Base-by-base conservation (phyloP, 2,797 vertebrate genomes). In the Anguilla pacifica region DNA sequence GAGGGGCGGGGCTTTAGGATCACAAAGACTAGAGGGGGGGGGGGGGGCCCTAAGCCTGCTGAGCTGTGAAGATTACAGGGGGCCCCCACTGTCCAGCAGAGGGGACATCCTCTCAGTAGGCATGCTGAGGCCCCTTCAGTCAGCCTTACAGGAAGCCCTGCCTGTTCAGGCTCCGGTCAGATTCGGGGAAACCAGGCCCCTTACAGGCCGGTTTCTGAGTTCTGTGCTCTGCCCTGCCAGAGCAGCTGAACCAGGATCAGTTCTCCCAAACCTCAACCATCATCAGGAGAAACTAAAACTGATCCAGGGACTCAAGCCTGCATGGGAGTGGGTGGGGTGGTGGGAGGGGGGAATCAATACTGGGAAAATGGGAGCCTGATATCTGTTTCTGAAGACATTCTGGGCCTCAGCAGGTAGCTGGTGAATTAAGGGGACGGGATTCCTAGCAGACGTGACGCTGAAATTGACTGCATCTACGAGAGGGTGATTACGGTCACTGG, bases 61-160 rank as follows among this genome's bases (percentile, higher is more conserved):
- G 91, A 53, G 91, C 84, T 74, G 67, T 67, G 28, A 51, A 86
- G 90, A 90, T 90, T 59, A 88, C 89, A 86, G 77, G 88, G 89
- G 87, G 86, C 91, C 87, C 72, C 84, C 89, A 1, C 82, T 86
- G 87, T 86, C 57, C 88, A 83, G 25, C 86, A 84, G 85, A 72
- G 86, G 83, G 77, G 43, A 25, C 74, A 22, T 39, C 2, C 72
- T 72, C 82, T 87, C 89, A 49, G 87, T 79, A 6, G 89, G 90
- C 67, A 49, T 35, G 87, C 88, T 87, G 77, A 89, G 89, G 88
- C 85, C 88, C 46, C 85, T 31, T 83, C 49, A 85, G 22, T 61
- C 86, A 86, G 85, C 59, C 89, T 61, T 25, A 2, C 49, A 28
- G 83, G 59, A 87, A 43, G 77, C 77, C 84, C 6, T 22, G 82